Evolutionary conservation across 2,113 vertebrate genomes (phyloP), one percentile per base, ranked within the genome.

Genomic region (Solea senegalensis): DNA sequence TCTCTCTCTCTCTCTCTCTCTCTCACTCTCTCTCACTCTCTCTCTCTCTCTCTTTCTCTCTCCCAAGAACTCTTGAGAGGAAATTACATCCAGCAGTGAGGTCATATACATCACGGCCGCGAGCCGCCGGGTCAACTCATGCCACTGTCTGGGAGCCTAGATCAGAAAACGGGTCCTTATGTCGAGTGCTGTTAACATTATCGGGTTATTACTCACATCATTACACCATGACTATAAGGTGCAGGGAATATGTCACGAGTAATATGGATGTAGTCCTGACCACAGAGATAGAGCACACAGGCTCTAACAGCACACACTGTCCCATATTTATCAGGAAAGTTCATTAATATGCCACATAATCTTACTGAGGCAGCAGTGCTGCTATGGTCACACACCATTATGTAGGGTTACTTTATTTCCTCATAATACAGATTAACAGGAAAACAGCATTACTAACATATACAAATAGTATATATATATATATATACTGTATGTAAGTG

Each of bases 21-120:
- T 48, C 10, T 48, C 86, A 1, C 8, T 48, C 12, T 48, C 45
- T 48, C 8, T 48, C 10, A 14, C 45, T 48, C 45, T 14, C 10
- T 14, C 10, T 5, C 44, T 46, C 5, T 46, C 1, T 44, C 7
- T 44, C 9, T 44, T 44, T 12, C 13, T 3, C 65, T 81, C 76
- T 84, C 86, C 87, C 76, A 74, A 68, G 79, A 88, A 81, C 89
- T 90, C 87, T 75, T 82, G 77, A 90, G 81, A 67, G 81, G 78
- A 87, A 90, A 91, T 84, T 75, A 80, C 81, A 83, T 76, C 78
- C 71, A 41, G 78, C 1, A 34, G 39, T 54, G 75, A 80, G 79
- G 86, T 85, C 85, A 70, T 63, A 74, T 74, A 81, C 62, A 39
- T 59, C n/a, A 15, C 62, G 74, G 63, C 81, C 71, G 54, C 69